Evolutionary conservation across 2,888 invertebrate species (phyloP).

Genomic region (Phalera bucephala): DNA sequence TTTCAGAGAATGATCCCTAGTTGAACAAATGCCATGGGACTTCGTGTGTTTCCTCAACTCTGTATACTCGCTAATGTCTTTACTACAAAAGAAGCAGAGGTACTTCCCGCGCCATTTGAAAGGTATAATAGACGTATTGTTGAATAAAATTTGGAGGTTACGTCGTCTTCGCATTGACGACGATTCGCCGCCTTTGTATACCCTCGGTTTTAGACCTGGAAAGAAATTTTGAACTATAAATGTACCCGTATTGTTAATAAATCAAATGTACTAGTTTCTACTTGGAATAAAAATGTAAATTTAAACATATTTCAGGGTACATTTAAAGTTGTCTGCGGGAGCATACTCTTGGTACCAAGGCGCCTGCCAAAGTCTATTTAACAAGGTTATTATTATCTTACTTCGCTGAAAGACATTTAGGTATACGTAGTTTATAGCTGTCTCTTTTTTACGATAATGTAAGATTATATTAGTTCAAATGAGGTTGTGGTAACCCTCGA

Average conservation of each 20-base stretch:
- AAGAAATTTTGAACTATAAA: slow-evolving; percentile 42
- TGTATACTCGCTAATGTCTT: slow-evolving; percentile 56
- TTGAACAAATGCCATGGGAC: slow-evolving; percentile 65
- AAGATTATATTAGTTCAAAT: too few relatives aligned
- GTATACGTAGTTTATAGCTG: too few relatives aligned
- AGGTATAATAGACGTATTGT: slow-evolving; percentile 70
- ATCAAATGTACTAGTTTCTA: slow-evolving; percentile 24
- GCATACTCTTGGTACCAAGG: neutral
- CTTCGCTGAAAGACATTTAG: too few relatives aligned
- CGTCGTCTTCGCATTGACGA: slow-evolving; percentile 68
- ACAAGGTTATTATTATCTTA: too few relatives aligned
- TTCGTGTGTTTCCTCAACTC: slow-evolving; percentile 65
- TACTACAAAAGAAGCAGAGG: slow-evolving; percentile 73
- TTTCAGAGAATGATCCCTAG: slow-evolving; percentile 65
- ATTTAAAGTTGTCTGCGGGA: slow-evolving; percentile 50
- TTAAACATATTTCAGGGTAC: slow-evolving; percentile 43
- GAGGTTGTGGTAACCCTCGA: too few relatives aligned
- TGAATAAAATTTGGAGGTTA: slow-evolving; percentile 72
- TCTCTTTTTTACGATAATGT: too few relatives aligned
- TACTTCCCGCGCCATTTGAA: slow-evolving; percentile 79
- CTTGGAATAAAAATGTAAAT: slow-evolving; percentile 17
- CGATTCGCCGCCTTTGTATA: slow-evolving; percentile 62
- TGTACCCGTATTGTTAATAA: slow-evolving; percentile 7
- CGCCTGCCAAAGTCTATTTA: too few relatives aligned
- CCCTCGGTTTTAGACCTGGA: slow-evolving; percentile 68